Evolutionary conservation across 2,888 invertebrate species (phyloP), one percentile per base, ranked within the genome.

Genomic region (Micoletzkya japonica): DNA sequence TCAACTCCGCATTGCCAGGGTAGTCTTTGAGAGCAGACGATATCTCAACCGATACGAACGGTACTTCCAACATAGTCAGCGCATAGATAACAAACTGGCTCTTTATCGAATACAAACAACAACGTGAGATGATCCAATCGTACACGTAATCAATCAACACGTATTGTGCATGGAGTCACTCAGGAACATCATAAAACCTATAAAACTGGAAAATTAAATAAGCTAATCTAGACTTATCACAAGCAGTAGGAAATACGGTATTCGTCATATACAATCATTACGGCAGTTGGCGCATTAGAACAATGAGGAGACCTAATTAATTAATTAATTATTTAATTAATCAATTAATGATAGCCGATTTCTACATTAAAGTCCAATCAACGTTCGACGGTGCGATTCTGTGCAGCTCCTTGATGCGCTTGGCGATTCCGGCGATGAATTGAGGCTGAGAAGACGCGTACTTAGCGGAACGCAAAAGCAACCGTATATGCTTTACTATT

Each of bases 291-390:
- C 20, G 44, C 32, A 57, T 34, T 3, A 57, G 4, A 32, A 32
- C 34, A 32, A n/a, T 32, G 17, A 2, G 3, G 34, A 32, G 30
- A 6, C 20, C 2, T 39, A n/a, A n/a, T n/a, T n/a, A n/a, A n/a
- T n/a, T n/a, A n/a, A n/a, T n/a, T n/a, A n/a, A n/a, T n/a, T n/a
- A n/a, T n/a, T n/a, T n/a, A n/a, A n/a, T n/a, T n/a, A n/a, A n/a
- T n/a, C n/a, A n/a, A n/a, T n/a, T n/a, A 7, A 20, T 28, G 50
- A 32, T 1, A 54, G 36, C 37, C 64, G 37, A n/a, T 54, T 32
- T 63, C 63, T 66, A 66, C 64, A 66, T 24, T 36, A 34, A 36
- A 17, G 64, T 66, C 64, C 64, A 66, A 54, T 66, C 64, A 44
- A 66, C 54, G 36, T 34, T 66, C 20, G 37, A 17, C 26, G 64